phyloP scores from a whole-genome alignment of 92 coral and sea anemone genomes.

The Heliopora coerulea region DNA sequence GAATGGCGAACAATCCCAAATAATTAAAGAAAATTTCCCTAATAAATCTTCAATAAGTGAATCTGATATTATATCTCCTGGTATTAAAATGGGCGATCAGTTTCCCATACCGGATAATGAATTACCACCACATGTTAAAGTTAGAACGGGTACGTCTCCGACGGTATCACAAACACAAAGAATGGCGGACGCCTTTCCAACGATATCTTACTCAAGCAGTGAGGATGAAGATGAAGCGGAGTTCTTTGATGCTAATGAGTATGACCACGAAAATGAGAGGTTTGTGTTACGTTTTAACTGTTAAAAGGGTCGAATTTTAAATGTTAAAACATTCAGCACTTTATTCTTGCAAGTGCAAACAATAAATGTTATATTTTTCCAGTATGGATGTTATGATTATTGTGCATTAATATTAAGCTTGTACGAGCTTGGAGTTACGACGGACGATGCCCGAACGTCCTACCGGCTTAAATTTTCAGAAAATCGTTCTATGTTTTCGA shows the following conservation, averaged over 20 bases:
- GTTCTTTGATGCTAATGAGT: conserved; percentile 96
- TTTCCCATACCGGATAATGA: conserved; percentile 24
- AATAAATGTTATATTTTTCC: no score
- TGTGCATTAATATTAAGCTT: no score
- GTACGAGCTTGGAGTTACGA: no score
- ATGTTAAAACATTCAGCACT: neutral
- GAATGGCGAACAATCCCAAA: conserved; percentile 18
- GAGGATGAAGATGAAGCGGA: conserved; percentile 93
- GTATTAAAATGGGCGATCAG: neutral
- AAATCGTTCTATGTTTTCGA: no score
- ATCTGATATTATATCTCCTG: conserved; percentile 12
- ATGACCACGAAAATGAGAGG: conserved; percentile 57
- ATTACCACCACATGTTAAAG: neutral
- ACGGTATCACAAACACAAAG: conserved; percentile 65
- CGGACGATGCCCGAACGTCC: no score
- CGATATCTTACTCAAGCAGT: conserved; percentile 94
- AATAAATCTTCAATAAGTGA: conserved; percentile 1
- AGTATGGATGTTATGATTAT: no score
- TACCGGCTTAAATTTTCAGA: no score
- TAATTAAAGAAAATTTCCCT: neutral
- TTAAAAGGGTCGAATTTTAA: neutral
- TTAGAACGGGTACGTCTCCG: conserved; percentile 30
- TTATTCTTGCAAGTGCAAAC: neutral
- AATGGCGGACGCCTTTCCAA: conserved; percentile 70
- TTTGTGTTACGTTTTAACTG: neutral